phyloP scores from a whole-genome alignment of 2,888 invertebrate genomes.

The Drosophila ustulata region DNA sequence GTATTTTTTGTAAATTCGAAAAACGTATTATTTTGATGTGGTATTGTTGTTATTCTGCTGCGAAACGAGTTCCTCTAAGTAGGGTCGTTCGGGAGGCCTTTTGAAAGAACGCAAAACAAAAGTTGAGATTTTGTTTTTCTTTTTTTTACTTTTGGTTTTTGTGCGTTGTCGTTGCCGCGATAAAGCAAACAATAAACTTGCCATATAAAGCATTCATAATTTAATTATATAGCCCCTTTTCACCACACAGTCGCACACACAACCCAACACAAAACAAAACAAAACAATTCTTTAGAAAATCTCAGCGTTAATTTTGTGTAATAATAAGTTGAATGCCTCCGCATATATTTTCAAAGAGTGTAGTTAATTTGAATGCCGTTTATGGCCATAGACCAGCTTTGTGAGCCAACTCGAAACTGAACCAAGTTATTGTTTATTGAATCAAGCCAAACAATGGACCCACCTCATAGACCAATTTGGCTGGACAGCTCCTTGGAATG shows the following conservation, averaged over 20 bases:
- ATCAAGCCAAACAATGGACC: conserved; percentile 28
- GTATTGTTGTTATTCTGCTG: conserved; percentile 35
- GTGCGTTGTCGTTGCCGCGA: conserved; percentile 42
- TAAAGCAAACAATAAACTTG: conserved; percentile 71
- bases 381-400: conserved; percentile 22
- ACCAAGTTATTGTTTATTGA: conserved; percentile 22
- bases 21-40: conserved; percentile 45
- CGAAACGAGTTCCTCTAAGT: conserved; percentile 63
- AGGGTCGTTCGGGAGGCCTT: conserved; percentile 41
- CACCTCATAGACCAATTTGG: conserved; percentile 22
- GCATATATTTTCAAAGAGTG: conserved; percentile 31
- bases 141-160: conserved; percentile 18
- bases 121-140: conserved; percentile 22
- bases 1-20: conserved; percentile 31
- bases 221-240: conserved; percentile 67
- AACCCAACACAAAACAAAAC: conserved; percentile 14
- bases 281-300: conserved; percentile 68
- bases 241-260: conserved; percentile 30
- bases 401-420: conserved; percentile 16
- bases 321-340: conserved; percentile 61
- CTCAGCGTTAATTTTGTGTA: conserved; percentile 64
- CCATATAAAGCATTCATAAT: conserved; percentile 77
- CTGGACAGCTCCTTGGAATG: conserved; percentile 26
- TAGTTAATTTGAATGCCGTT: conserved; percentile 55
- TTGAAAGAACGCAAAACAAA: conserved; percentile 66